phyloP scores from a whole-genome alignment of 1,140 invertebrate genomes.

The Danaus plexippus region DNA sequence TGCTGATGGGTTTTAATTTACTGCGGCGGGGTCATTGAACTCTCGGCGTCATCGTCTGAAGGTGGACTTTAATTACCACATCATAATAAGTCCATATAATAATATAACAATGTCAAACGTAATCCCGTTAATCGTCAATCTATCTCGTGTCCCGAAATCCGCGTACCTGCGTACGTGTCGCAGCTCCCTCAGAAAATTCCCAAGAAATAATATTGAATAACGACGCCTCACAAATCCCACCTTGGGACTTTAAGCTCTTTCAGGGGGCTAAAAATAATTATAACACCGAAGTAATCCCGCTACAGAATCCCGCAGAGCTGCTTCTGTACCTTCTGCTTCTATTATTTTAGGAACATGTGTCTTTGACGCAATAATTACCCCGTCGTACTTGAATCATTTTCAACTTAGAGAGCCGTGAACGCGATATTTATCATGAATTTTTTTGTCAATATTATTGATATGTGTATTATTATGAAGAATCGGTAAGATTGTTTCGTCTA shows the following conservation, averaged over 20 bases:
- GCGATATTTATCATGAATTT: no score
- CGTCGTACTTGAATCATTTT: no score
- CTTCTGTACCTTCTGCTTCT: constrained; percentile 16
- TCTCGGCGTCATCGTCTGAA: no score
- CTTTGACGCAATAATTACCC: no score
- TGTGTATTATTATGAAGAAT: no score
- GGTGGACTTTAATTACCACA: no score
- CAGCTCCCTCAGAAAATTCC: constrained; percentile 35
- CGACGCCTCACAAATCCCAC: constrained; percentile 54
- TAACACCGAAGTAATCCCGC: constrained; percentile 48
- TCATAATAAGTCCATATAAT: neutral
- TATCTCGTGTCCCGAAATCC: constrained; percentile 28
- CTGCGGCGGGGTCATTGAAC: no score
- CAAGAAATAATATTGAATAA: constrained; percentile 63
- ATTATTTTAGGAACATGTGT: constrained; percentile 33
- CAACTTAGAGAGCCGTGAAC: no score
- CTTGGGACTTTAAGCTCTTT: constrained; percentile 56
- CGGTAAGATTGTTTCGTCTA: no score
- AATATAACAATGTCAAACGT: constrained; percentile 20
- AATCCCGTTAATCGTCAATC: constrained; percentile 47
- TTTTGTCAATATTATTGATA: no score
- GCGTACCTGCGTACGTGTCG: constrained; percentile 34
- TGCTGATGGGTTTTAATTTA: no score
- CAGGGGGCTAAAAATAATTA: constrained; percentile 65
- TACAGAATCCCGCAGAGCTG: constrained; percentile 31